phyloP scores from a whole-genome alignment of 2,113 vertebrate genomes.

The Myiozetetes cayanensis region DNA sequence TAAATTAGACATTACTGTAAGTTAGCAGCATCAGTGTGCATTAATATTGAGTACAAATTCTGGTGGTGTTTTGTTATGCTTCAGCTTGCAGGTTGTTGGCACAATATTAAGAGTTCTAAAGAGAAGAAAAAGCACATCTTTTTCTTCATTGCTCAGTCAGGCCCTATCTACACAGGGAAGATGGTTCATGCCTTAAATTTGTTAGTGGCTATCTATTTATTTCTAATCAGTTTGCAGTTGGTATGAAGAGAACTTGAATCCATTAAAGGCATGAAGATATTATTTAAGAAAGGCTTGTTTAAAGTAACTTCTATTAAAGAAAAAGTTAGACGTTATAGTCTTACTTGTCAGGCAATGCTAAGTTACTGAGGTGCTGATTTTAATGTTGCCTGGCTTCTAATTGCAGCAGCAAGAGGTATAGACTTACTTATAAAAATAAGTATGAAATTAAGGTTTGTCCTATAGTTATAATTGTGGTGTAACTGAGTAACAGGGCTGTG shows the following conservation, averaged over 20 bases:
- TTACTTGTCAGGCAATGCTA: neutral
- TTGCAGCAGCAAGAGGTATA: neutral
- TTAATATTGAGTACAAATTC: neutral
- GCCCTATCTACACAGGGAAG: neutral
- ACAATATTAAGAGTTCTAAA: neutral
- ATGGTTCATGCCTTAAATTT: neutral
- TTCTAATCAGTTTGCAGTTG: neutral
- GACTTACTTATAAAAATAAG: neutral
- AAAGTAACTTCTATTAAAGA: neutral
- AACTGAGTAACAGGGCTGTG: neutral
- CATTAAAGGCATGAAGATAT: neutral
- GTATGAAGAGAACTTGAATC: neutral
- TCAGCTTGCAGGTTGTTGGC: neutral
- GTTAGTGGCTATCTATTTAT: neutral
- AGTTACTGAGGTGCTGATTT: neutral
- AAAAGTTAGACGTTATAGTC: neutral
- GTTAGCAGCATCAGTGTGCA: neutral
- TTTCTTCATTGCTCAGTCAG: neutral
- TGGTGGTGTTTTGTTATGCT: neutral
- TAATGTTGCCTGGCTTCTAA: neutral
- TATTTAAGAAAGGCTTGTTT: neutral
- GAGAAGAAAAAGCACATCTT: neutral
- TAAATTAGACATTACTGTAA: neutral
- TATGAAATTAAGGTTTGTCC: neutral
- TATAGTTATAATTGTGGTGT: neutral